Evolutionary conservation across 2,888 invertebrate genomes (phyloP), one percentile per base, ranked within the genome.

Genomic region (Drosophila neonasuta): DNA sequence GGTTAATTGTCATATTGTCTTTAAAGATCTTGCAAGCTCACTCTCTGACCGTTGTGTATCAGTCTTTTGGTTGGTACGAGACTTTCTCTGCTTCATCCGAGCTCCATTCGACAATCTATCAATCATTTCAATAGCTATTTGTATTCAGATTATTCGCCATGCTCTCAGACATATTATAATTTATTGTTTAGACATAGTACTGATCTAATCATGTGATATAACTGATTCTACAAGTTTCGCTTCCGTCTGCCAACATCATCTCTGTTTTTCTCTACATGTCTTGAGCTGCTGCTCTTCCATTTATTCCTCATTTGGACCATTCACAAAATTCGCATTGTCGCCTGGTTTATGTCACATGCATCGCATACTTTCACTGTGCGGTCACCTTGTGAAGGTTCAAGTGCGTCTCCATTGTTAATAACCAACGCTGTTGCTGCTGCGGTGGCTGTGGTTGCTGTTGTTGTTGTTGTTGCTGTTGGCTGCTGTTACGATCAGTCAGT

Each of bases 381-480:
- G 61, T 72, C 80, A 81, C 80, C 87, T 87, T 77, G 73, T 68
- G 55, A 70, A 77, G 83, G 81, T 87, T 85, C 85, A 76, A 87
- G 82, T 82, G 80, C 86, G 69, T 61, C 68, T 56, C 54, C 62
- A 71, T 66, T 78, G 68, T 61, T 49, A 44, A 58, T 54, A 41
- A 29, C 36, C 32, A 20, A 39, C n/a, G 39, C 8, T 39, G 39
- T 8, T 13, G 39, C 8, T 39, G 39, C 3, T 39, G 15, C 3
- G 6, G 39, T 41, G 7, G 39, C 8, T 41, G 15, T 9, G 29
- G 15, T 10, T 20, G 29, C 42, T 44, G 17, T 6, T 24, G 24
- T 24, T 5, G 20, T 20, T 24, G 24, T 24, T 24, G 24, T 24
- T 24, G 24, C 6, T 24, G 24, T 24, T 30, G 50, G 49, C 17